Evolutionary conservation across 1,140 invertebrate species (phyloP).

Genomic region (Tetramorium parvispinum): DNA sequence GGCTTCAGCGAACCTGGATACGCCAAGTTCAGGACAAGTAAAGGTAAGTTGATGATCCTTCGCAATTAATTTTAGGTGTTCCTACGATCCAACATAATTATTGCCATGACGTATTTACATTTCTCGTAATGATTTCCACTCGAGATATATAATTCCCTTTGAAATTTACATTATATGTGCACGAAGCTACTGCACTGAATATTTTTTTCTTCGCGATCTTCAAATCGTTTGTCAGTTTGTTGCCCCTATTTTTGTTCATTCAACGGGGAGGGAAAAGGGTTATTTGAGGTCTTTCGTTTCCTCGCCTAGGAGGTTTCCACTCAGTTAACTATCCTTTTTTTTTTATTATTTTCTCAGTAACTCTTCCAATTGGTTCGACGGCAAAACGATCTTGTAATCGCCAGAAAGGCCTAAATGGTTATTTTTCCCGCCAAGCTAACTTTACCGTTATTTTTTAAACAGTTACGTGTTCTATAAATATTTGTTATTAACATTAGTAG

Average conservation of each 20-base stretch:
- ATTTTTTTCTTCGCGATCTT: conserved; percentile 55
- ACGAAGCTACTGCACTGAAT: conserved; percentile 73
- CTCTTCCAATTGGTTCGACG: conserved; percentile 26
- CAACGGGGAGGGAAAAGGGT: conserved; percentile 71
- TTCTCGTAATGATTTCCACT: conserved; percentile 67
- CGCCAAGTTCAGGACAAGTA: conserved; percentile 92
- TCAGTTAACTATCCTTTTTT: conserved; percentile 22
- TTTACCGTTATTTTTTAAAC: not conserved
- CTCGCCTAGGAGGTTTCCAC: conserved; percentile 15
- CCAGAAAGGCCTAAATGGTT: conserved; percentile 29
- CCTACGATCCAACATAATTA: conserved; percentile 56
- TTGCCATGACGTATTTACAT: conserved; percentile 43
- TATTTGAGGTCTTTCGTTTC: conserved; percentile 67
- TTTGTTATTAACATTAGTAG: not conserved
- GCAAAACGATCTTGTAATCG: conserved; percentile 40
- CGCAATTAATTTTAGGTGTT: conserved; percentile 43
- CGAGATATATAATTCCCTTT: conserved; percentile 69
- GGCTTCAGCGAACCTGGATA: conserved; percentile 91
- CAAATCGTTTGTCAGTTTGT: conserved; percentile 66
- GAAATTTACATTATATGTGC: conserved; percentile 65
- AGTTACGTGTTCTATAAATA: not conserved
- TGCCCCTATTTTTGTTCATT: conserved; percentile 67
- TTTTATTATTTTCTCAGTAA: not conserved
- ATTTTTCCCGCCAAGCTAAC: conserved; percentile 1
- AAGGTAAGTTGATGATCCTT: conserved; percentile 89